Evolutionary conservation across 2,113 vertebrate species (phyloP), one percentile per base, ranked within the genome.

Genomic region (Nothobranchius furzeri): DNA sequence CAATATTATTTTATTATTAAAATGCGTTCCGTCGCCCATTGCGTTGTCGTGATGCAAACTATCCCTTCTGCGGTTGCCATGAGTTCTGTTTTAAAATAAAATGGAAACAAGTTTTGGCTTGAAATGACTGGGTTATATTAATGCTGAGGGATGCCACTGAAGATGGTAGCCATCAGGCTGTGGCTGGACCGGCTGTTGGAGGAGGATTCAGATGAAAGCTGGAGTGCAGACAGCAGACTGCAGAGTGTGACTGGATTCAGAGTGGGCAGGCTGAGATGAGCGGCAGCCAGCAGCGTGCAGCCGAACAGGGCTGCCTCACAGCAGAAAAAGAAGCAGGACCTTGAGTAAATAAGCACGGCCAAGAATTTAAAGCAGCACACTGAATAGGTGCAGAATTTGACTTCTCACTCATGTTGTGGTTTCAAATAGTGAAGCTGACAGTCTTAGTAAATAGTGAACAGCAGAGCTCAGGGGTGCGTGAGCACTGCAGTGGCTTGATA

Each of bases 161-260:
- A 47, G 20, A 15, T 24, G 35, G n/a, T 12, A 10, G 9, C 14
- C 15, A 35, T 48, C 45, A 48, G 59, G 43, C 24, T 30, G 43
- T 25, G 42, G 43, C 20, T 46, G 20, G 42, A 40, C 15, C 2
- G n/a, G 55, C 40, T 60, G 42, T 11, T 20, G n/a, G 60, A 61
- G 30, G 25, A 48, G 46, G 46, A 37, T 9, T 48, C 59, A 47
- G 17, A 60, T 60, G 7, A 60, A 49, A 51, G 61, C 14, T 7
- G 60, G 14, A 12, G 14, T 49, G 25, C 61, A 64, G 61, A 52
- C 46, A 48, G 46, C 46, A 15, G 47, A 40, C 17, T 53, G 49
- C 49, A 53, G 12, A 13, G 20, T 52, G 49, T 52, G 37, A 45
- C 17, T 64, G 61, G 35, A 52, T 52, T 10, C 12, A 6, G 49